Evolutionary conservation across 2,113 vertebrate species (phyloP).

Genomic region (Rhombomys opimus): DNA sequence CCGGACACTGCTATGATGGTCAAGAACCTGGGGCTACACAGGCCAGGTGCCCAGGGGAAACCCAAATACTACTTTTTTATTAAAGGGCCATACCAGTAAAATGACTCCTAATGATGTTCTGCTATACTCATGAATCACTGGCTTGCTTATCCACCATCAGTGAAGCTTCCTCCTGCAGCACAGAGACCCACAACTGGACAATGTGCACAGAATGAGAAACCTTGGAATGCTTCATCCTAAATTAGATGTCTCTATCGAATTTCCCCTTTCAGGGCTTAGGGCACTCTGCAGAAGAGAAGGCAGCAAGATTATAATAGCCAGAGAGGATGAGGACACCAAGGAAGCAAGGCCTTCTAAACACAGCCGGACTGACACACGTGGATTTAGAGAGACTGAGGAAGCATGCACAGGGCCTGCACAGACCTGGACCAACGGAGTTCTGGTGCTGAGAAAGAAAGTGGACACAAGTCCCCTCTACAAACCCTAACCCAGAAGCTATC

Average conservation of each 20-base stretch:
- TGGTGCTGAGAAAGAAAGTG: background rate
- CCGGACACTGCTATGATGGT: background rate
- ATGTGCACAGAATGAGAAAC: background rate
- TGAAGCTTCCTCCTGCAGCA: background rate
- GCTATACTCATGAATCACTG: background rate
- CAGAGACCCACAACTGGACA: background rate
- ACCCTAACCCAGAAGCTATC: background rate
- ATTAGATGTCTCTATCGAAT: background rate
- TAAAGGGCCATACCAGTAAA: background rate
- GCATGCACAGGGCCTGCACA: background rate
- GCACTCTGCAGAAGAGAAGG: background rate
- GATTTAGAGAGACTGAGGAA: background rate
- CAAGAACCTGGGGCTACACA: background rate
- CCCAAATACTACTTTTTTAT: background rate
- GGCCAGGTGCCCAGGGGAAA: background rate
- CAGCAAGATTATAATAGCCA: background rate
- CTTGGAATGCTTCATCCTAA: background rate
- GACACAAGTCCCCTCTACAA: background rate
- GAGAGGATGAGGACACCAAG: background rate
- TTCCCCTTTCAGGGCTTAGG: background rate
- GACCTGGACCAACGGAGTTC: too few relatives aligned
- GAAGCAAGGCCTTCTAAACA: background rate
- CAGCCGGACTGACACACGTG: background rate
- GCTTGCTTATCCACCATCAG: background rate
- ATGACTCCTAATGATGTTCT: background rate